Evolutionary conservation across 2,888 invertebrate genomes (phyloP).

Genomic region (Noctua janthe): DNA sequence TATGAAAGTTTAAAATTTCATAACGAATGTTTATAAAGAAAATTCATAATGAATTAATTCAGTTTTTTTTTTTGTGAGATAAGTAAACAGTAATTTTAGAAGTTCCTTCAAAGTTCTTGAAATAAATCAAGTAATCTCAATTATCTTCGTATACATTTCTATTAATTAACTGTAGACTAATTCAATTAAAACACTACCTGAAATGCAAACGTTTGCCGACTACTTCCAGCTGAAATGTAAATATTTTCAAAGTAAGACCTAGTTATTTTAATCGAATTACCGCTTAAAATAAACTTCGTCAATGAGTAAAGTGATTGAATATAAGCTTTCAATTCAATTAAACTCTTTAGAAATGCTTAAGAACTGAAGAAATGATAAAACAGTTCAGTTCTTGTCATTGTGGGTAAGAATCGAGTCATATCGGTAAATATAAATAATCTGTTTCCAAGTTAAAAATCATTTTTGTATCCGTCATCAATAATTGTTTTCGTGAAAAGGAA

Average conservation of each 20-base stretch:
- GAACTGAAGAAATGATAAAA: not conserved
- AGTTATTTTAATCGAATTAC: slow-evolving; percentile 30
- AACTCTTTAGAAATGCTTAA: not conserved
- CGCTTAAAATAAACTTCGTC: not conserved
- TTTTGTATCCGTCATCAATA: too few relatives aligned
- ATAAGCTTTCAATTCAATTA: slow-evolving; percentile 8
- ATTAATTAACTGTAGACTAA: not conserved
- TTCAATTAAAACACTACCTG: not conserved
- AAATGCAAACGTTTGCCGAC: not conserved
- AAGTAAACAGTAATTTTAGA: not conserved
- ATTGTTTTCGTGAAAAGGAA: too few relatives aligned
- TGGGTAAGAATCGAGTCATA: not conserved
- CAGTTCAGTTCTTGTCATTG: not conserved
- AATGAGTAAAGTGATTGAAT: not conserved
- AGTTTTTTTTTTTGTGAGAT: too few relatives aligned
- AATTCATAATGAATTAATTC: not conserved
- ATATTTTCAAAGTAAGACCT: slow-evolving; percentile 11
- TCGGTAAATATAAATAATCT: not conserved
- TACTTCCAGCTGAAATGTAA: not conserved
- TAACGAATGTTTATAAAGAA: not conserved
- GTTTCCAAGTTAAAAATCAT: not conserved
- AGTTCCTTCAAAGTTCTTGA: not conserved
- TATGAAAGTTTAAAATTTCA: not conserved
- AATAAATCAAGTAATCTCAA: not conserved
- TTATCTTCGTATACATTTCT: not conserved